A percentile compares a stretch with the other conserved stretches of the same genome.
Conservation (phyloP, 2,888 invertebrate genomes). For the Osedax fenrisi region DNA sequence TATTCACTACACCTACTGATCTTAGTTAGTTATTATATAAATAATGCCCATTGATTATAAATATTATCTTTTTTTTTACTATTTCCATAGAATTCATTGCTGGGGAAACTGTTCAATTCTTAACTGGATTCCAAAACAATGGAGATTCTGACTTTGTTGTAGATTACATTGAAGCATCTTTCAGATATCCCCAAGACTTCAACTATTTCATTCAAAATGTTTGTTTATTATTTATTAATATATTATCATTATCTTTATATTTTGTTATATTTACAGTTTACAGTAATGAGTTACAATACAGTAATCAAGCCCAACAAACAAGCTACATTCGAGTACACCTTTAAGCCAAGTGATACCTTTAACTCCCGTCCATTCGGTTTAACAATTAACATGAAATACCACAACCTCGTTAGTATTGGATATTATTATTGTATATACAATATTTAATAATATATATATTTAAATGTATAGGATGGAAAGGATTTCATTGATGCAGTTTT, state of each 20-base stretch:
- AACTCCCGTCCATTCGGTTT: conserved; percentile 91
- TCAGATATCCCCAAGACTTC: conserved; percentile 97
- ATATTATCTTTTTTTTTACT: background rate
- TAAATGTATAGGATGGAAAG: conserved; percentile 55
- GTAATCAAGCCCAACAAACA: conserved; percentile 79
- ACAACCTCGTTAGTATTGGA: conserved; percentile 62
- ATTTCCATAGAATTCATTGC: conserved; percentile 66
- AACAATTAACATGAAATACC: conserved; percentile 79
- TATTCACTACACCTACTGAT: conserved; percentile 59
- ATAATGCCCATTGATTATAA: background rate
- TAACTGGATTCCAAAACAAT: conserved; percentile 89
- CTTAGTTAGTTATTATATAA: conserved; percentile 22
- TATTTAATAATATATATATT: background rate
- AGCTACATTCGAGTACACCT: conserved; percentile 84
- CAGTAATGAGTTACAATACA: conserved; percentile 72
- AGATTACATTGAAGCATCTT: conserved; percentile 87
- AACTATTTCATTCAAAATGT: conserved; percentile 90
- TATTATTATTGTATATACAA: background rate
- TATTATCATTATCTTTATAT: background rate
- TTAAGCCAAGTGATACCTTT: conserved; percentile 87
- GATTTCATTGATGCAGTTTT: conserved; percentile 76
- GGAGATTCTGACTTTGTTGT: conserved; percentile 74
- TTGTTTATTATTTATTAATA: conserved; percentile 35
- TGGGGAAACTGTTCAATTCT: conserved; percentile 78
- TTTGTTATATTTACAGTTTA: conserved; percentile 57